phyloP scores from a whole-genome alignment of 2,113 vertebrate genomes.

The Origma solitaria region DNA sequence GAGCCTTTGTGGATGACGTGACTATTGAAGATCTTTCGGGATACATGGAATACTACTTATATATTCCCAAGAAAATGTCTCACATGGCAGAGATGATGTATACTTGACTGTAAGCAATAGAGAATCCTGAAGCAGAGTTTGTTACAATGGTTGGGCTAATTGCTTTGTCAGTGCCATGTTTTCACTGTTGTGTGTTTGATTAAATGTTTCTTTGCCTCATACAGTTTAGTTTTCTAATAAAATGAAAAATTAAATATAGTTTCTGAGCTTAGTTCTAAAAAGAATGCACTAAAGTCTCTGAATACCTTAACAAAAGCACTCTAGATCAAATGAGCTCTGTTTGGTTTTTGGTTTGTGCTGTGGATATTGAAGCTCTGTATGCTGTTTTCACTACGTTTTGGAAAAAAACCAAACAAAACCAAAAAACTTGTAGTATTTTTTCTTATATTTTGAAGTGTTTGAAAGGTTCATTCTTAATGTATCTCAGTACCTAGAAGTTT shows the following conservation, averaged over 20 bases:
- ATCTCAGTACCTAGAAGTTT: not conserved
- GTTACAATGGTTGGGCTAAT: constrained; percentile 10
- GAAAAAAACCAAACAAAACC: not conserved
- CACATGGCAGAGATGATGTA: constrained; percentile 90
- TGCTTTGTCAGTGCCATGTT: constrained; percentile 35
- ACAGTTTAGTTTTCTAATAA: constrained; percentile 60
- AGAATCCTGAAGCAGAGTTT: not conserved
- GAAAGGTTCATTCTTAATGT: not conserved
- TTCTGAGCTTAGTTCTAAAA: constrained; percentile 48
- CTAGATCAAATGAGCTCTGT: not conserved
- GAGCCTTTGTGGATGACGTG: constrained; percentile 88
- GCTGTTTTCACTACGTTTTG: not conserved
- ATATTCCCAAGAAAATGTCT: constrained; percentile 89
- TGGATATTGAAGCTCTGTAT: constrained; percentile 9
- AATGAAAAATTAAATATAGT: constrained; percentile 40
- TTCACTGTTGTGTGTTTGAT: constrained; percentile 42
- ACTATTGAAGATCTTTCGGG: constrained; percentile 98
- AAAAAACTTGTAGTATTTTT: not conserved
- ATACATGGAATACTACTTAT: constrained; percentile 96
- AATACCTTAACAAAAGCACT: constrained; percentile 33
- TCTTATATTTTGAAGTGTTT: constrained; percentile 6
- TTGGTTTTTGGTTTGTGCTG: constrained; percentile 12
- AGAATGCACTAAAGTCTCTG: constrained; percentile 40
- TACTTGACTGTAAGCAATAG: constrained; percentile 65
- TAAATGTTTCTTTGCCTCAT: constrained; percentile 52